Conservation (phyloP, 2,113 vertebrate genomes). For the Oryctolagus cuniculus region mOryCun1.1 NC_091441.1:74146001-74146500, state of each 20-base stretch:
- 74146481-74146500: neutral
- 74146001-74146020: neutral
- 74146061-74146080: no score
- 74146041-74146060: no score
- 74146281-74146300: neutral
- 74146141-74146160: no score
- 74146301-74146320: neutral
- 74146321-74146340: no score
- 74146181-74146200: no score
- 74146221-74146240: neutral
- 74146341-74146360: neutral
- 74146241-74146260: neutral
- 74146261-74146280: neutral
- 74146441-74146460: neutral
- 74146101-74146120: no score
- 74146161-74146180: no score
- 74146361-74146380: neutral
- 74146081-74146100: no score
- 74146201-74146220: accelerated
- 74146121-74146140: no score
- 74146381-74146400: neutral
- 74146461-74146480: no score
- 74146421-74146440: no score
- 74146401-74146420: neutral
- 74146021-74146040: no score